Evolutionary conservation across 2,113 vertebrate species (phyloP), one percentile per base, ranked within the genome.

Genomic region (Zosterops japonicus): DNA sequence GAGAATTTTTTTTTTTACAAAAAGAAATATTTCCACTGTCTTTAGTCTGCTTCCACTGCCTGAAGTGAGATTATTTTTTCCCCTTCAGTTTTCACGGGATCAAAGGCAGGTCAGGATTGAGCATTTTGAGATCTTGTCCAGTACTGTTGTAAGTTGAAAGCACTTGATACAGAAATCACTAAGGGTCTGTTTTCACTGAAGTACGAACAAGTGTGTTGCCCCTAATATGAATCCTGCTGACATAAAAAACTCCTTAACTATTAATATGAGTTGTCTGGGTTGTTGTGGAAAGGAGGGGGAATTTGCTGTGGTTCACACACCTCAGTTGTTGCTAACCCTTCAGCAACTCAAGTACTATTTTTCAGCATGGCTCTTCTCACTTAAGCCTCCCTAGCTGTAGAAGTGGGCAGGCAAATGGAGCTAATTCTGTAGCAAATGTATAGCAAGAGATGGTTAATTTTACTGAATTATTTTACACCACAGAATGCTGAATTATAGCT

Each of bases 371-470:
- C 28, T 94, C 13, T 93, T 92, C 71, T 90, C 82, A 87, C 64
- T 94, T 42, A 41, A 83, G 68, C 59, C 81, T 94, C 39, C 20
- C 68, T 78, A 81, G 46, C 49, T 94, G 68, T 91, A 50, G 39
- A 92, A 71, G 65, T 74, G 71, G 93, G 60, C 70, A 93, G 76
- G 69, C 76, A 94, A 56, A 74, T 27, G 41, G 44, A 92, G 60
- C 76, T 93, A 95, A 90, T 90, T 87, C 79, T 90, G 80, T 65
- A 83, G 57, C 69, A 68, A 93, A 74, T 9, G 56, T 74, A 46
- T 70, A 74, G 81, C 52, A 36, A 46, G 83, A 64, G 76, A 68
- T 70, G n/a, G 42, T 76, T 90, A 74, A 83, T 56, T 81, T 88
- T 35, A 77, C 44, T 29, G 56, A 81, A 74, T 60, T 77, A 67